Conservation (phyloP, 2,888 invertebrate genomes). For the Griposia aprilina region DNA sequence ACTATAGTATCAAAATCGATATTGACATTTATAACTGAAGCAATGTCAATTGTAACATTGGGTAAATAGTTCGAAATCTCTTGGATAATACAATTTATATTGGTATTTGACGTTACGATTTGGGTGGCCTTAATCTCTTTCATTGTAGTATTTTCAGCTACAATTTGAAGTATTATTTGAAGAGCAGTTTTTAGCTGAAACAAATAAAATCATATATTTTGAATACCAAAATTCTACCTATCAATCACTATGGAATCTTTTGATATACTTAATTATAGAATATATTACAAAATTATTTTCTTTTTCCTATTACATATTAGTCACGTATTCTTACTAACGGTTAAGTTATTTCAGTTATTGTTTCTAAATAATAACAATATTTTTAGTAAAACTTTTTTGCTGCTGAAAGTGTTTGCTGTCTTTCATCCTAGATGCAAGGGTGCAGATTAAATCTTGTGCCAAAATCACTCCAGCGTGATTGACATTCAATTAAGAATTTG, state of each 20-base stretch:
- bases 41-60: slow-evolving; percentile 53
- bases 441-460: slow-evolving; percentile 60
- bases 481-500: slow-evolving; percentile 63
- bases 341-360: neutral
- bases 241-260: neutral
- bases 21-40: slow-evolving; percentile 54
- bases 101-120: slow-evolving; percentile 60
- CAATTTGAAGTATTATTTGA: slow-evolving; percentile 75
- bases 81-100: slow-evolving; percentile 62
- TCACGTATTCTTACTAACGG: neutral
- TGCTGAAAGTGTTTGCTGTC: slow-evolving; percentile 15
- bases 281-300: too few species aligned
- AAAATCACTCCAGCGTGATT: slow-evolving; percentile 53
- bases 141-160: slow-evolving; percentile 70
- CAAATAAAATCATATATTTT: neutral
- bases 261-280: neutral
- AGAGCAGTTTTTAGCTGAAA: slow-evolving; percentile 75
- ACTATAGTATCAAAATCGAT: slow-evolving; percentile 46
- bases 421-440: slow-evolving; percentile 48
- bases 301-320: neutral
- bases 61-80: slow-evolving; percentile 60
- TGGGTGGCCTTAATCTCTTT: slow-evolving; percentile 67
- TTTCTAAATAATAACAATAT: neutral
- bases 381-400: slow-evolving; percentile 16
- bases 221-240: neutral